Evolutionary conservation across 2,797 vertebrate species (phyloP).

Genomic region (Betta splendens): DNA sequence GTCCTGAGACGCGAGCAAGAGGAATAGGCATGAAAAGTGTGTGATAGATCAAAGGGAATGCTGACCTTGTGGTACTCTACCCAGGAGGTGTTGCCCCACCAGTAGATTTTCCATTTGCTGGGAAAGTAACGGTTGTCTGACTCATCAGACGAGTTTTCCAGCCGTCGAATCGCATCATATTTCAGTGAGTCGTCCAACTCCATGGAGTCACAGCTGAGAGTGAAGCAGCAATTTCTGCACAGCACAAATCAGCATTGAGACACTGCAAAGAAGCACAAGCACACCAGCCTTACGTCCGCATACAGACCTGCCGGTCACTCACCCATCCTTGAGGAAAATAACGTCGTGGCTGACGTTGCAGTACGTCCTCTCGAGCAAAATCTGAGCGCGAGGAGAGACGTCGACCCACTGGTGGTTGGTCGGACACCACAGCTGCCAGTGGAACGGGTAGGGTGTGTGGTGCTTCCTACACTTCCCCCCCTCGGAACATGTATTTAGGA

Average conservation of each 20-base stretch:
- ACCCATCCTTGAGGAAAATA: conserved; percentile 45
- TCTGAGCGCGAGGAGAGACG: conserved; percentile 36
- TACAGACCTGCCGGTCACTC: conserved; percentile 18
- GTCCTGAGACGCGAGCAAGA: neutral
- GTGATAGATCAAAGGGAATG: neutral
- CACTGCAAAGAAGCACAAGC: neutral
- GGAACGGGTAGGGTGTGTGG: conserved; percentile 70
- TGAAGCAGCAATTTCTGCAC: conserved; percentile 1
- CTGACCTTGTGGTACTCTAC: conserved; percentile 53
- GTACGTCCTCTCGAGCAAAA: conserved; percentile 63
- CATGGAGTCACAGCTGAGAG: conserved; percentile 52
- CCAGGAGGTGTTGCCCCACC: conserved; percentile 42
- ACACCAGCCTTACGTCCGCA: neutral
- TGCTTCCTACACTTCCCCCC: conserved; percentile 54
- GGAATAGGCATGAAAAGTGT: too few species aligned
- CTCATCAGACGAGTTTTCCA: conserved; percentile 48
- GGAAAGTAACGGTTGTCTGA: conserved; percentile 51
- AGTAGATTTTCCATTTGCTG: conserved; percentile 56
- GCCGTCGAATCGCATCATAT: conserved; percentile 54
- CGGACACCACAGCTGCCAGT: conserved; percentile 66
- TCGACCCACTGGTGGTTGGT: conserved; percentile 48
- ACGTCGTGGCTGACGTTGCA: conserved; percentile 18
- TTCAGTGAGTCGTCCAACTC: neutral
- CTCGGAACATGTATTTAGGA: conserved; percentile 24
- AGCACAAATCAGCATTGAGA: neutral